Percentiles rank a stretch among this genome's conserved stretches.
Conservation (phyloP, 1,140 invertebrate genomes). For the Pseudomyrmex sp. region DNA sequence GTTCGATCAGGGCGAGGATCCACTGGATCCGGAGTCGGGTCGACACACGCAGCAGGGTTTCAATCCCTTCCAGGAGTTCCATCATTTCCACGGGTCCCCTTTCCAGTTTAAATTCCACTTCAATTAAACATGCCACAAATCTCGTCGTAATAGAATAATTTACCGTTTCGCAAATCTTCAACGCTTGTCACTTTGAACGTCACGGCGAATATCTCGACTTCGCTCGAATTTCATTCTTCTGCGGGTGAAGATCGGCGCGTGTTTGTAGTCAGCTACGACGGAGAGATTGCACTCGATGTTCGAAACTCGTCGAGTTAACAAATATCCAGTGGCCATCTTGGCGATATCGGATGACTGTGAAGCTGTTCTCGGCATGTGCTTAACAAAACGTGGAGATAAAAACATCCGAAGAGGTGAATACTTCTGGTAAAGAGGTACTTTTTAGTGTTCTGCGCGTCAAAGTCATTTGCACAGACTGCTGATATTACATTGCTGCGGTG, state of each 20-base stretch:
- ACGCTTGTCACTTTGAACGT: neutral
- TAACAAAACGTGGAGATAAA: neutral
- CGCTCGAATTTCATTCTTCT: constrained; percentile 55
- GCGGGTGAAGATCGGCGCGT: constrained; percentile 51
- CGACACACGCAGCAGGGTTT: constrained; percentile 88
- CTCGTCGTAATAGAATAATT: constrained; percentile 54
- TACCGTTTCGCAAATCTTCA: constrained; percentile 47
- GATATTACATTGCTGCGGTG: too few species aligned
- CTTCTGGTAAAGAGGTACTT: too few species aligned
- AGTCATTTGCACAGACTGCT: too few species aligned
- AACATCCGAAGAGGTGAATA: too few species aligned
- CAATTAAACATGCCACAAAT: constrained; percentile 85
- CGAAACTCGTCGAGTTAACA: constrained; percentile 43
- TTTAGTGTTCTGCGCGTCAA: too few species aligned
- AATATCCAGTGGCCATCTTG: constrained; percentile 16
- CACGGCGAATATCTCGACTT: constrained; percentile 27
- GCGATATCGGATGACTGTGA: neutral
- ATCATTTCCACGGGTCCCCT: constrained; percentile 94
- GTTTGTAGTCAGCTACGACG: neutral
- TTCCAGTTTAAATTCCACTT: constrained; percentile 99
- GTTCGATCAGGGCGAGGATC: constrained; percentile 98
- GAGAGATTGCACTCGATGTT: constrained; percentile 11
- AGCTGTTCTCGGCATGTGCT: neutral
- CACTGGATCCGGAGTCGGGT: constrained; percentile 96
- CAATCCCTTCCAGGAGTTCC: constrained; percentile 93